phyloP scores from a whole-genome alignment of 2,113 vertebrate genomes.

The Phoenicopterus ruber region DNA sequence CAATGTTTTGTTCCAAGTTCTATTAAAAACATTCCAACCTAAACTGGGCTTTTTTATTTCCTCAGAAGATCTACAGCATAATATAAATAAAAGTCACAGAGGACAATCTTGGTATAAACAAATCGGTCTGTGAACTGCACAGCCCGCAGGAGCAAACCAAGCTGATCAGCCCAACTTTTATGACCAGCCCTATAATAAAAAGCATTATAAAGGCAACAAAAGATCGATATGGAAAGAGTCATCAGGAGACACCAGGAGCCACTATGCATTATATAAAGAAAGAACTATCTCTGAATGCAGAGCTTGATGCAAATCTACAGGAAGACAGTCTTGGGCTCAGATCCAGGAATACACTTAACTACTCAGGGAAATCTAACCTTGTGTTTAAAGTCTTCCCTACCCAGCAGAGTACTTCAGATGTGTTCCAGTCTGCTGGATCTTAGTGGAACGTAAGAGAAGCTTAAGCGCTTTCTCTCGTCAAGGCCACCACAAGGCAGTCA shows the following conservation, averaged over 20 bases:
- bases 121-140: neutral
- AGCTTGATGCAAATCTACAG: neutral
- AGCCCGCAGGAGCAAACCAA: neutral
- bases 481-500: neutral
- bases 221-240: neutral
- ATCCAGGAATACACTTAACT: slow-evolving; percentile 28
- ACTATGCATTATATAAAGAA: neutral
- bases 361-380: neutral
- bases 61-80: neutral
- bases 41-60: neutral
- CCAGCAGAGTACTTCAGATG: neutral
- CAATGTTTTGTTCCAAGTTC: neutral
- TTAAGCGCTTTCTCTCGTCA: neutral
- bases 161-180: neutral
- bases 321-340: neutral
- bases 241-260: neutral
- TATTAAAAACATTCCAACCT: neutral
- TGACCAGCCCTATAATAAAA: neutral
- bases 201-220: neutral
- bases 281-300: neutral
- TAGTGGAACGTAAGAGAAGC: neutral
- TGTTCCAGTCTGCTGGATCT: neutral
- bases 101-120: neutral
- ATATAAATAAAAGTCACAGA: neutral
- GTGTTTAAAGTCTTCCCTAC: neutral